Evolutionary conservation across 1,140 invertebrate species (phyloP).

Genomic region (Lepidurus arcticus): DNA sequence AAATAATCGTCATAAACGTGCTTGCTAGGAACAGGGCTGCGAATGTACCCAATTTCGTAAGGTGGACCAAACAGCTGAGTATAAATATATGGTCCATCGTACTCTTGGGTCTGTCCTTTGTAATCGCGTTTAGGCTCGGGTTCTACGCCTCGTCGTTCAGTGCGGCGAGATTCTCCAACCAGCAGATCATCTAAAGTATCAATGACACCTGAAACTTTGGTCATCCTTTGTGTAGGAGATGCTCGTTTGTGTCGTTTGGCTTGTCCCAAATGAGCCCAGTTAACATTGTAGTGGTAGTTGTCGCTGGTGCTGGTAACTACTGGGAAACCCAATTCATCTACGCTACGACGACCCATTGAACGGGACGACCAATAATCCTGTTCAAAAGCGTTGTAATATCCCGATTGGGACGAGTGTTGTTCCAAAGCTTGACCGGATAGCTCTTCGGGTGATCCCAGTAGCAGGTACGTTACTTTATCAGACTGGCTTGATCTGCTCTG

Average conservation of each 20-base stretch:
- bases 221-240: too few relatives aligned
- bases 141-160: neutral
- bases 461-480: neutral
- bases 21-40: constrained; percentile 33
- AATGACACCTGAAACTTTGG: constrained; percentile 10
- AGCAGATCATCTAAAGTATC: neutral
- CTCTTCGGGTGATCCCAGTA: neutral
- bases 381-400: neutral
- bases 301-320: constrained; percentile 20
- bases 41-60: constrained; percentile 35
- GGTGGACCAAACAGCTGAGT: constrained; percentile 35
- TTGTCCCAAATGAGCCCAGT: constrained; percentile 25
- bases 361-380: neutral
- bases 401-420: neutral
- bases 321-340: constrained; percentile 31
- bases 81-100: constrained; percentile 34
- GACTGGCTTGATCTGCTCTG: neutral
- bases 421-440: neutral
- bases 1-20: constrained; percentile 35
- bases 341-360: neutral
- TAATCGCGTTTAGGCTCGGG: neutral
- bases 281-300: constrained; percentile 28
- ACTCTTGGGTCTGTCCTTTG: constrained; percentile 33
- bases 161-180: neutral
- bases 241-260: neutral